Evolutionary conservation across 2,113 vertebrate genomes (phyloP).

Genomic region (Megaceryle maxima): DNA sequence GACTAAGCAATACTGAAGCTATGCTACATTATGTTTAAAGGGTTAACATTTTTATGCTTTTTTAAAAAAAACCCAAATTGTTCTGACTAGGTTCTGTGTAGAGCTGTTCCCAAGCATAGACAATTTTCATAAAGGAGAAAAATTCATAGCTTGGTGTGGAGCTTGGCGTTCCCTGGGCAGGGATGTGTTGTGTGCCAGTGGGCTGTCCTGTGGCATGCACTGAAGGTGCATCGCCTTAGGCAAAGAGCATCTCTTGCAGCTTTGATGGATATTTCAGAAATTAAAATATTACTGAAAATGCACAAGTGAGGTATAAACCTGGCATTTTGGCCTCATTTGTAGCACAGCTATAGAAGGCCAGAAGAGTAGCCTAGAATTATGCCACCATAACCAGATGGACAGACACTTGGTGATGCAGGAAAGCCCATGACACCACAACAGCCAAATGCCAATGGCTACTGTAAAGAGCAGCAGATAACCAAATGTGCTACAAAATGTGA

Average conservation of each 20-base stretch:
- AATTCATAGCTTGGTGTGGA: accelerated
- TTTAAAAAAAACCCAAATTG: not conserved
- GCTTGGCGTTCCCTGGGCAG: not conserved
- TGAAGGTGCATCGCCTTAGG: not conserved
- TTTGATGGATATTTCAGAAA: not conserved
- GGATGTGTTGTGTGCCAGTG: accelerated
- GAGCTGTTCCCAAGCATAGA: not conserved
- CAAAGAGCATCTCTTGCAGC: not conserved
- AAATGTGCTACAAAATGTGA: not conserved
- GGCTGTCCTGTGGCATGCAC: not conserved
- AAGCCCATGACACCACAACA: accelerated
- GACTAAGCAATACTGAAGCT: not conserved
- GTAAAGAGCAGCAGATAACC: not conserved
- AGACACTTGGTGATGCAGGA: not conserved
- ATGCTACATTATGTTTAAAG: not conserved
- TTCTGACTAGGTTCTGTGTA: not conserved
- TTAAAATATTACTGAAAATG: not conserved
- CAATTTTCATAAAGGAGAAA: not conserved
- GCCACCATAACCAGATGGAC: not conserved
- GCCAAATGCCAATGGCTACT: not conserved
- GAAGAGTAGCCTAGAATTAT: not conserved
- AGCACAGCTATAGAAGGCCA: not conserved
- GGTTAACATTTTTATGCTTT: not conserved
- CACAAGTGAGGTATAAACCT: not conserved
- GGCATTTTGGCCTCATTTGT: not conserved